Conservation (phyloP, 2,888 invertebrate species). For the Pyrgus malvae region DNA sequence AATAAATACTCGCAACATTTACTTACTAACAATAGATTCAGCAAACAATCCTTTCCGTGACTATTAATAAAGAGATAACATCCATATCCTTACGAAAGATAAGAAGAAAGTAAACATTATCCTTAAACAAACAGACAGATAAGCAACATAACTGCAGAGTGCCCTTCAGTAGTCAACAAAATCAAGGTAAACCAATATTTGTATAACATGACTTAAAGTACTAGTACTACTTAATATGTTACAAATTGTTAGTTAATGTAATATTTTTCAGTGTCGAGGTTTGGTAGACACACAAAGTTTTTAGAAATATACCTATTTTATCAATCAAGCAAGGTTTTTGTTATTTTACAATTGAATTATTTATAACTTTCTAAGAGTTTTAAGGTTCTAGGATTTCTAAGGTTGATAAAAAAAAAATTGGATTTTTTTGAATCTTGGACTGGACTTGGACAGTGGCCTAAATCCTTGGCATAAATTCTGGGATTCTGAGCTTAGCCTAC, state of each 20-base stretch:
- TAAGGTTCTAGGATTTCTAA: too few species aligned
- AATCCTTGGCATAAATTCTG: too few species aligned
- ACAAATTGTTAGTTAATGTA: background rate
- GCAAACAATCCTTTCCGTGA: constrained; percentile 17
- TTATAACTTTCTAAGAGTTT: too few species aligned
- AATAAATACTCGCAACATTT: constrained; percentile 1
- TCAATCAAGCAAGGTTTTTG: too few species aligned
- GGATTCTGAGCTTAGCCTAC: too few species aligned
- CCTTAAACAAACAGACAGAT: constrained; percentile 5
- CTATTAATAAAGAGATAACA: constrained; percentile 12
- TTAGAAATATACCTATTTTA: too few species aligned
- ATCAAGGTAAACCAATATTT: background rate
- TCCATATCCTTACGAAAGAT: constrained; percentile 7
- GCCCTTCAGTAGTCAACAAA: constrained; percentile 1
- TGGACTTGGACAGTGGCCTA: too few species aligned
- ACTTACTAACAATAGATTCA: background rate
- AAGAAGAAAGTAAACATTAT: constrained; percentile 1
- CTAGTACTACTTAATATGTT: background rate
- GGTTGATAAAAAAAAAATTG: too few species aligned
- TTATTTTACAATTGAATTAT: too few species aligned
- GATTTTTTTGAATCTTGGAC: too few species aligned
- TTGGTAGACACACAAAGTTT: too few species aligned
- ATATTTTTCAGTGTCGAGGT: too few species aligned
- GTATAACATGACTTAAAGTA: background rate
- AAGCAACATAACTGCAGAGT: constrained; percentile 14